Base-by-base conservation (phyloP, 2,888 invertebrate species). In the Drymonia ruficornis region DNA sequence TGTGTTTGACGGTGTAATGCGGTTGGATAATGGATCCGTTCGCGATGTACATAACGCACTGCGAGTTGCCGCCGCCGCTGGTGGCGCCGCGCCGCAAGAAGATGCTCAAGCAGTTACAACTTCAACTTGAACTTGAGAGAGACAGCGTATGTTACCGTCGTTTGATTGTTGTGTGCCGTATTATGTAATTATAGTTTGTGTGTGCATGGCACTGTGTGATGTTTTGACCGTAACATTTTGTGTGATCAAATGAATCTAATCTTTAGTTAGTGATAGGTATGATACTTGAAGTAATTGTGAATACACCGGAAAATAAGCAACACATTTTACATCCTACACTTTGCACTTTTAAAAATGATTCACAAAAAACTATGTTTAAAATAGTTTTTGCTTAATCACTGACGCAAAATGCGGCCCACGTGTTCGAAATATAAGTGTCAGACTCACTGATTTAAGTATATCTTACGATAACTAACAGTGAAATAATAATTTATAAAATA, bases 81-180 rank as follows among this genome's bases (percentile, higher is more conserved):
- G 81, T 91, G 47, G 81, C 91, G 38, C 91, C 92, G 29, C 82
- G 92, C 12, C 83, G 87, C 72, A 92, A 92, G 83, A 92, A 92
- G 59, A 83, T 89, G 8, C 67, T 91, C 76, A 92, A 91, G 67
- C 87, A 88, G 65, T 70, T 87, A 42, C 87, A 87, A 69, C 76
- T 87, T 59, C 87, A 87, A 70, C 76, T 87, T 59, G 84, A 87
- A 67, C 78, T 87, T 53, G 85, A 87, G 59, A 74, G 76, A 59
- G 86, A 87, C 65, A 67, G 72, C 61, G 80, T 78, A 75, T 62
- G 77, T 67, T 61, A 63, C 58, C 65, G 42, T 29, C 48, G 67
- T 63, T 59, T 60, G 62, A 55, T 67, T 65, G 61, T 62, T 63
- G 57, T 60, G 58, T 53, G 52, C 54, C 57, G 55, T 60, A 64